Evolutionary conservation across 2,888 invertebrate species (phyloP), one percentile per base, ranked within the genome.

Genomic region (Zonitis immaculata): DNA sequence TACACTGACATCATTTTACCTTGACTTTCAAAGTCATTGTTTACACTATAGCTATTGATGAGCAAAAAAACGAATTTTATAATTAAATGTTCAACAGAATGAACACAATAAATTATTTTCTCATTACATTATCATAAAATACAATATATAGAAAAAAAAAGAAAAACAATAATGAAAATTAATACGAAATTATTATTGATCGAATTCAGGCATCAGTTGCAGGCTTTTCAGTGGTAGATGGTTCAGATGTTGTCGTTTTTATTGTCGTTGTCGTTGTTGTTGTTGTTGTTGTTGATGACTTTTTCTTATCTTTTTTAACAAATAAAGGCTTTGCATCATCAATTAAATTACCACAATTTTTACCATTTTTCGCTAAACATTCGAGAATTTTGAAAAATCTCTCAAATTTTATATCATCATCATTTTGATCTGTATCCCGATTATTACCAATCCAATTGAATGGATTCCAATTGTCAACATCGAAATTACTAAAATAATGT

Each of bases 1-100:
- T 43, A 50, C 54, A 18, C 46, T 54, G 54, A 54, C 47, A 54
- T 54, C 54, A 54, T 39, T 28, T 54, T 47, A 54, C 54, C 54
- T 54, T 54, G 54, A 50, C 54, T 54, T 54, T 54, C 50, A 49
- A 27, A 54, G 30, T 39, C 39, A 20, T 39, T 39, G 39, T 39
- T 39, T 39, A 39, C n/a, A 20, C n/a, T 39, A 20, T n/a, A n/a
- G n/a, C n/a, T n/a, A 39, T 11, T 39, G 20, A 39, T 39, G 20
- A 39, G 39, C n/a, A n/a, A n/a, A 39, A n/a, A 26, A 39, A 39
- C 20, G 20, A 20, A 39, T 18, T 39, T 39, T 20, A 20, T 18
- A 18, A 20, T 39, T 35, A 5, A 7, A 35, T 35, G 16, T 16
- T 35, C 39, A 20, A 20, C 20, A 39, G 18, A n/a, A 39, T 20